Evolutionary conservation across 2,888 invertebrate species (phyloP).

Genomic region (Tricholauxania praeusta): DNA sequence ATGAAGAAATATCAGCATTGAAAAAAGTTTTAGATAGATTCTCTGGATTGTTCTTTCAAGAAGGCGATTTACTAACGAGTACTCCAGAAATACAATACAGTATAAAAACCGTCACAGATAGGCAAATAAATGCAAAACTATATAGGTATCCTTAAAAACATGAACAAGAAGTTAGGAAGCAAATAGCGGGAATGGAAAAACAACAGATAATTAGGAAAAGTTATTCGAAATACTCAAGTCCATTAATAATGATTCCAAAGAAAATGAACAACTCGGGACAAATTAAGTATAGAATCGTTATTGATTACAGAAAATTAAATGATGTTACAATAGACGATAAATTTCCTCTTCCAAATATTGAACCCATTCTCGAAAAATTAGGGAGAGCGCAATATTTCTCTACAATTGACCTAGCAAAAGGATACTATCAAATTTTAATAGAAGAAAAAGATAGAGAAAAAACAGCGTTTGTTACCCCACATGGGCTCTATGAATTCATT

Average conservation of each 20-base stretch:
- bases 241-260: constrained; percentile 27
- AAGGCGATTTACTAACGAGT: neutral
- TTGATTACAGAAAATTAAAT: no score
- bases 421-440: constrained; percentile 23
- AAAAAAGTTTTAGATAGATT: no score
- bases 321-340: no score
- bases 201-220: constrained; percentile 28
- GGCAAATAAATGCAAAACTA: constrained; percentile 12
- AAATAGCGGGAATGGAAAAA: constrained; percentile 7
- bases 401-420: constrained; percentile 24
- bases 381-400: constrained; percentile 20
- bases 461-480: constrained; percentile 22
- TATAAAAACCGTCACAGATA: constrained; percentile 10
- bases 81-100: neutral
- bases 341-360: no score
- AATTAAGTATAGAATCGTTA: constrained; percentile 25
- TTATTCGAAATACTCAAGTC: constrained; percentile 24
- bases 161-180: constrained; percentile 13
- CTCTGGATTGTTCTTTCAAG: neutral
- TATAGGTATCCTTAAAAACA: constrained; percentile 21
- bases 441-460: constrained; percentile 25
- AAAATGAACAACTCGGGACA: constrained; percentile 18
- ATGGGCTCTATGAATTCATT: constrained; percentile 25
- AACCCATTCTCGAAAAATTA: no score
- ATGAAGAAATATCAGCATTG: neutral